These are phyloP conservation scores for Scaptomyza hsui DNA, from an alignment of 1,140 invertebrate species.

Conservation along the genomic window DNA sequence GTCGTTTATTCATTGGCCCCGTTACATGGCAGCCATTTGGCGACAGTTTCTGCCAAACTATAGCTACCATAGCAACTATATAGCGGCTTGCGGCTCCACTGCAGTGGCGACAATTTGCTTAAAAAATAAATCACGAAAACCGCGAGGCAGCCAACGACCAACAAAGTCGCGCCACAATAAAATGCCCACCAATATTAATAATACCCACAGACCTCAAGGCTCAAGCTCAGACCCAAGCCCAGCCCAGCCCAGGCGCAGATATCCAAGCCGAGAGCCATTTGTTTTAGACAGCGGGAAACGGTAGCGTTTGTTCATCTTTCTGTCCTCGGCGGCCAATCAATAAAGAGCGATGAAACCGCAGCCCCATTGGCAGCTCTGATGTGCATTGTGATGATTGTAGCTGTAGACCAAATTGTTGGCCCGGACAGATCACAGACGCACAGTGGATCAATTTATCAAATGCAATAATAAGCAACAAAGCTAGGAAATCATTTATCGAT, in stretches of 20 bases:
- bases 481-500: not conserved
- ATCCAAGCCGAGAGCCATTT: not conserved
- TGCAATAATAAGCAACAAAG: too few relatives aligned
- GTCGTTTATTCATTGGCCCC: constrained; percentile 57
- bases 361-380: constrained; percentile 4
- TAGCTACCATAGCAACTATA: too few relatives aligned
- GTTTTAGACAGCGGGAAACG: constrained; percentile 11
- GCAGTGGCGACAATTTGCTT: constrained; percentile 75
- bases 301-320: constrained; percentile 12
- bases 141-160: constrained; percentile 27
- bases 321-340: constrained; percentile 11
- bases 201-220: constrained; percentile 17
- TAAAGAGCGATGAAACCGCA: constrained; percentile 7
- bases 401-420: not conserved
- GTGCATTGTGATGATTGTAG: not conserved
- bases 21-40: constrained; percentile 69
- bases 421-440: not conserved
- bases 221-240: not conserved
- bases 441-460: constrained; percentile 8
- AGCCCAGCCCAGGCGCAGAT: not conserved
- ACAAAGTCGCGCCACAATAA: constrained; percentile 56
- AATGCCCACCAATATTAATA: constrained; percentile 70
- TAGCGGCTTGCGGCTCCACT: constrained; percentile 24
- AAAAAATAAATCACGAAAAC: constrained; percentile 80
- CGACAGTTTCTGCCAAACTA: constrained; percentile 58